Evolutionary conservation across 35 echinoderm and acorn worm species (phyloP).

Genomic region (Heliocidaris erythrogramma): DNA sequence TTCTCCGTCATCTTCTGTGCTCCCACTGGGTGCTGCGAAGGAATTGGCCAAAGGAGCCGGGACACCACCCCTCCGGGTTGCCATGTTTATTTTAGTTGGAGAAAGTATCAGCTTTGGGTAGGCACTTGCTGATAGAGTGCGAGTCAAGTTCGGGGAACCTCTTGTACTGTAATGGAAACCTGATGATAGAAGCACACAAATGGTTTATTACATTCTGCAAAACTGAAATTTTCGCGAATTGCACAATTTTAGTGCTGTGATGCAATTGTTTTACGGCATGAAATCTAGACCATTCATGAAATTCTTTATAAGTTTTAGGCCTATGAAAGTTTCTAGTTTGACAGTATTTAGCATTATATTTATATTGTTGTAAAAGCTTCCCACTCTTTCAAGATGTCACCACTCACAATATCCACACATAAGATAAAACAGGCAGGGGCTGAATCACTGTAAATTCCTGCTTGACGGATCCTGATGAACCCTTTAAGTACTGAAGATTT

Average conservation of each 20-base stretch:
- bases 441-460: neutral
- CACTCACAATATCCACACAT: neutral
- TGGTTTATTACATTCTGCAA: neutral
- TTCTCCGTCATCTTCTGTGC: neutral
- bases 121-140: neutral
- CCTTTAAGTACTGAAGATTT: too few relatives aligned
- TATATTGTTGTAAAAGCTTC: neutral
- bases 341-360: neutral
- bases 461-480: neutral
- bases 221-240: neutral
- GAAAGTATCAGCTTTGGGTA: slow-evolving; percentile 40
- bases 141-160: neutral
- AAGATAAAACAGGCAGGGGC: neutral
- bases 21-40: neutral
- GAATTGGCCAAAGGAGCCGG: neutral
- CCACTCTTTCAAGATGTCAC: neutral
- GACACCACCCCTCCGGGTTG: neutral
- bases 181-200: neutral
- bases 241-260: neutral
- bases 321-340: neutral
- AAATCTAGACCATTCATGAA: neutral
- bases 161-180: neutral
- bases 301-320: neutral
- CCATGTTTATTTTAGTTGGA: neutral
- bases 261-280: neutral